Conservation (phyloP, 1,140 invertebrate genomes). For the Dryas iulia region DNA sequence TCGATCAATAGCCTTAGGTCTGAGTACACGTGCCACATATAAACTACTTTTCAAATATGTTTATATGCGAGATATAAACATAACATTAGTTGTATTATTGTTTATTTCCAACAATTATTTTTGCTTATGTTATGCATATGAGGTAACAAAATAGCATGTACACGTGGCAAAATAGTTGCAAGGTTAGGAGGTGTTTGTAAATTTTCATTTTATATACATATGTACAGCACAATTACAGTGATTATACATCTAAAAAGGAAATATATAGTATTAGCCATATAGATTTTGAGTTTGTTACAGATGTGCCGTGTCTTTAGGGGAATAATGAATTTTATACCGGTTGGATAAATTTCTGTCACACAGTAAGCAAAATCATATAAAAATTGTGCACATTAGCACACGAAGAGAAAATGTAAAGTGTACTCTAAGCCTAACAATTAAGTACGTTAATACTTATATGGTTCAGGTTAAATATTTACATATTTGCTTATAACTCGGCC, state of each 20-base stretch:
- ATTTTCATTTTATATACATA: neutral
- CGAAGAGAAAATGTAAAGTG: neutral
- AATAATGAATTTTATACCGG: neutral
- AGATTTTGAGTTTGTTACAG: too few relatives aligned
- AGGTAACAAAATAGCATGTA: neutral
- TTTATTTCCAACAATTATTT: neutral
- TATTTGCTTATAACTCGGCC: neutral
- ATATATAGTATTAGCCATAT: too few relatives aligned
- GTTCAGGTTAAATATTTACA: neutral
- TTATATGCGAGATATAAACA: too few relatives aligned
- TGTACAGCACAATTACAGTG: too few relatives aligned
- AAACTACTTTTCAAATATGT: neutral
- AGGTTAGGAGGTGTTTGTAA: neutral
- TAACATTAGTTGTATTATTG: too few relatives aligned
- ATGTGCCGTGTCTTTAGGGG: neutral
- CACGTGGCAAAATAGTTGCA: neutral
- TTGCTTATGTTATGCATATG: neutral
- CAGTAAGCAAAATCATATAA: neutral
- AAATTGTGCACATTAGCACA: neutral
- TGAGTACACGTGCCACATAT: slow-evolving; percentile 3
- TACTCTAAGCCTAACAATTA: neutral
- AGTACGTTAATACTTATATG: neutral
- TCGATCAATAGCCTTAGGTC: slow-evolving; percentile 23
- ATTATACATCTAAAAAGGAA: too few relatives aligned
- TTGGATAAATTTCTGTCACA: neutral